Conservation (phyloP, 2,113 vertebrate species). For the Hippopotamus amphibius region DNA sequence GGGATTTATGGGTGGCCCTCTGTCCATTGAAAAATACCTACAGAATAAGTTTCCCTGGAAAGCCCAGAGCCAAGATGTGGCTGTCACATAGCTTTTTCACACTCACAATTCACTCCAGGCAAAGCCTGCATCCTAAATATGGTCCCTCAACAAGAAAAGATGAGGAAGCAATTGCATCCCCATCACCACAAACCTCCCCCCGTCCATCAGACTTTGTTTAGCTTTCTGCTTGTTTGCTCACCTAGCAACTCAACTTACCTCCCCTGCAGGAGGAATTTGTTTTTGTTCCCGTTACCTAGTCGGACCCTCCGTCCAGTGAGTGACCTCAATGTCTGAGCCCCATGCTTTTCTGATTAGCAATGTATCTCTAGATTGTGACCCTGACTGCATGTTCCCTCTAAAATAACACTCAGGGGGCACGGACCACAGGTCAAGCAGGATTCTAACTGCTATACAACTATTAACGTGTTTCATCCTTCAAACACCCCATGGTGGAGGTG, state of each 20-base stretch:
- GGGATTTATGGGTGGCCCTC: rapidly evolving
- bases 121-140: rapidly evolving
- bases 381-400: too few species aligned
- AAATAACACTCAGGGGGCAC: rapidly evolving
- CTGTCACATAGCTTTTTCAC: rapidly evolving
- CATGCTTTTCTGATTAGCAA: too few species aligned
- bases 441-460: too few species aligned
- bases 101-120: not conserved
- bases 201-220: not conserved
- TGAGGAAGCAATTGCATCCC: rapidly evolving
- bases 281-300: not conserved
- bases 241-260: not conserved
- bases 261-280: too few species aligned
- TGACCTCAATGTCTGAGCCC: not conserved
- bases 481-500: rapidly evolving
- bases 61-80: not conserved
- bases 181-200: not conserved
- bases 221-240: too few species aligned
- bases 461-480: too few species aligned
- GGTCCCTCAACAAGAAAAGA: rapidly evolving
- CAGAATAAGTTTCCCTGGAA: rapidly evolving
- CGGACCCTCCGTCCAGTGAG: too few species aligned
- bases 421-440: rapidly evolving
- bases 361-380: too few species aligned
- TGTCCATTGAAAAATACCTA: rapidly evolving